These are phyloP conservation scores for Leuciscus waleckii DNA, from an alignment of 2,797 vertebrate species.

Conservation along the genomic window DNA sequence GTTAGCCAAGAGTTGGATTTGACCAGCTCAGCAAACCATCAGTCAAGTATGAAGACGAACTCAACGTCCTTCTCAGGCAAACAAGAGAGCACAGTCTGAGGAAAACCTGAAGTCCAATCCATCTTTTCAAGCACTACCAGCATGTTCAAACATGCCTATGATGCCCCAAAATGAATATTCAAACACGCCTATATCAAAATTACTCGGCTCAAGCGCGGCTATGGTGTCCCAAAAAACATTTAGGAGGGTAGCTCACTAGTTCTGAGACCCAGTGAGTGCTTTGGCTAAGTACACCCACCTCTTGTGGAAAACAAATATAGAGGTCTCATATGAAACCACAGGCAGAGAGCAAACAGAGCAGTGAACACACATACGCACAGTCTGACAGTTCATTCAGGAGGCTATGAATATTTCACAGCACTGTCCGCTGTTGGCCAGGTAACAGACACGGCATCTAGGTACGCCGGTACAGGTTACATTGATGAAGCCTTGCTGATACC, in stretches of 20 bases:
- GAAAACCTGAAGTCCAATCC: not conserved
- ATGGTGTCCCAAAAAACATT: not conserved
- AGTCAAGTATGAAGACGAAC: constrained; percentile 34
- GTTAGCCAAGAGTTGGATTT: constrained; percentile 40
- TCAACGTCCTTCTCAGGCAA: constrained; percentile 28
- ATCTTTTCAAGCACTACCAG: not conserved
- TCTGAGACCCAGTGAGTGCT: not conserved
- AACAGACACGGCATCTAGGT: constrained; percentile 78
- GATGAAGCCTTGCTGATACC: constrained; percentile 54
- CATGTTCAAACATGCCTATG: constrained; percentile 19
- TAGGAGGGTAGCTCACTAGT: constrained; percentile 10
- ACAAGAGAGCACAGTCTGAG: constrained; percentile 14
- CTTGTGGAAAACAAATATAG: constrained; percentile 68
- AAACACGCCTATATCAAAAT: not conserved
- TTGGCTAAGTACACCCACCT: constrained; percentile 39
- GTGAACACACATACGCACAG: constrained; percentile 33
- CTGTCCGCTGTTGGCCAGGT: constrained; percentile 73
- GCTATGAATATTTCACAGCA: constrained; percentile 80
- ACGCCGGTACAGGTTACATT: constrained; percentile 72
- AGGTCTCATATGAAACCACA: constrained; percentile 58
- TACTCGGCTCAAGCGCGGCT: not conserved
- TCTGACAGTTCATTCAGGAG: constrained; percentile 43
- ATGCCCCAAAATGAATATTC: no score
- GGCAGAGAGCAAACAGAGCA: constrained; percentile 48
- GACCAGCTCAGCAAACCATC: constrained; percentile 37